Evolutionary conservation across 2,888 invertebrate genomes (phyloP), one percentile per base, ranked within the genome.

Genomic region (Rhingia campestris): DNA sequence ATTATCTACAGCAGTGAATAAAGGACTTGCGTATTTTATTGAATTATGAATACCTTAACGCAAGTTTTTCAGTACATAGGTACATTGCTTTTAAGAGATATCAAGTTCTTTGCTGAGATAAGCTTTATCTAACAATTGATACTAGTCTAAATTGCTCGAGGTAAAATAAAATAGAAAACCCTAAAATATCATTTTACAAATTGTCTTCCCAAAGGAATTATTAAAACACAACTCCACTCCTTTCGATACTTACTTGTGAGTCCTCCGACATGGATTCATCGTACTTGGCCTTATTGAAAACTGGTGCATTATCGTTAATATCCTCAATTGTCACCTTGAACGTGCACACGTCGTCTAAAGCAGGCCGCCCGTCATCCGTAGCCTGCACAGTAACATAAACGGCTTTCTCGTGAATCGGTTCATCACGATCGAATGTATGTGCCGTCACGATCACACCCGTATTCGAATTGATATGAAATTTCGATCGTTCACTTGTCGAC

Each of bases 301-400:
- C 90, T 12, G 91, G 91, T 12, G 90, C 92, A 89, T 98, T 98
- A 91, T 99, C 99, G 92, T 99, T 99, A 89, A 97, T 95, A 92
- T 99, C 99, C 89, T 94, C 95, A 86, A 98, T 96, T 86, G 95
- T 94, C 70, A 98, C 96, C 92, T 96, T 96, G 90, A 99, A 96
- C 4, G 97, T 97, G 91, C 99, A 99, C 70, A 97, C 96, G 88
- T 98, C 98, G 88, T 97, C 97, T 66, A 99, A 92, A 58, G 95
- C 95, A 0, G 98, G 97, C 87, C 95, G 94, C 0, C 98, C 99
- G 90, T 98, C 96, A 92, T 99, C 99, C 75, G 96, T 96, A 0
- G 97, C 99, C 90, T 97, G 94, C 6, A 98, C 96, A 39, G 97
- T 97, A 61, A 97, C 93, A 89, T 97, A 97, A 9, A 92, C 94